A percentile compares a stretch with the other conserved stretches of the same genome.
phyloP scores from a whole-genome alignment of 2,888 invertebrate species.

The Limnephilus rhombicus region DNA sequence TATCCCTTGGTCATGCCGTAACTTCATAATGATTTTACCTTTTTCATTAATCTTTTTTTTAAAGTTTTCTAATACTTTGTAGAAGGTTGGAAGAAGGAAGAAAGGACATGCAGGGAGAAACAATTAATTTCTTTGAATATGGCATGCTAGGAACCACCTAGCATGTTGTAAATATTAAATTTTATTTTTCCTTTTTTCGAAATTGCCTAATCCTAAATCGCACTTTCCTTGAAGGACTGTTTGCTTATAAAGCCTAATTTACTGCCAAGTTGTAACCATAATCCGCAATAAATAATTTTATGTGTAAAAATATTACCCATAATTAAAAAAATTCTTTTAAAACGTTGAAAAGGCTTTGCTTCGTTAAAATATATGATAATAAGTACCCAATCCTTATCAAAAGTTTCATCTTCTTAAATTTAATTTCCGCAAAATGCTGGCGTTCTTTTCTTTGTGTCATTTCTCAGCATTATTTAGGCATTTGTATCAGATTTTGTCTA shows the following conservation, averaged over 20 bases:
- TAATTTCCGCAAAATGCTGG: neutral
- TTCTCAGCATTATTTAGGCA: neutral
- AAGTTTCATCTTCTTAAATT: neutral
- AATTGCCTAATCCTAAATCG: no score
- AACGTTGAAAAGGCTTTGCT: neutral
- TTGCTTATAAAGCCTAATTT: neutral
- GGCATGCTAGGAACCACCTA: no score
- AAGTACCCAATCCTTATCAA: neutral
- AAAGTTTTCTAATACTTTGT: no score
- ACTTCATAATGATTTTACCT: no score
- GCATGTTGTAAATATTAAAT: no score
- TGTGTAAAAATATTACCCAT: neutral
- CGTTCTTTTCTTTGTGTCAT: neutral
- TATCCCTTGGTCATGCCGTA: no score
- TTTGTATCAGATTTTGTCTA: neutral
- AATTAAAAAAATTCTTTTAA: neutral
- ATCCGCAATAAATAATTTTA: neutral
- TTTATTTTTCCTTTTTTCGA: no score
- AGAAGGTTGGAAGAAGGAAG: no score
- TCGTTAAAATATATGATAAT: neutral
- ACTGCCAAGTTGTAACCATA: neutral
- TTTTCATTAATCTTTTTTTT: no score
- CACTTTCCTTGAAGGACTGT: no score
- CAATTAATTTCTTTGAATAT: no score
- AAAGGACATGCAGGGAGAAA: no score